Base-by-base conservation (phyloP, 2,888 invertebrate species). In the Leptogaster cylindrica region DNA sequence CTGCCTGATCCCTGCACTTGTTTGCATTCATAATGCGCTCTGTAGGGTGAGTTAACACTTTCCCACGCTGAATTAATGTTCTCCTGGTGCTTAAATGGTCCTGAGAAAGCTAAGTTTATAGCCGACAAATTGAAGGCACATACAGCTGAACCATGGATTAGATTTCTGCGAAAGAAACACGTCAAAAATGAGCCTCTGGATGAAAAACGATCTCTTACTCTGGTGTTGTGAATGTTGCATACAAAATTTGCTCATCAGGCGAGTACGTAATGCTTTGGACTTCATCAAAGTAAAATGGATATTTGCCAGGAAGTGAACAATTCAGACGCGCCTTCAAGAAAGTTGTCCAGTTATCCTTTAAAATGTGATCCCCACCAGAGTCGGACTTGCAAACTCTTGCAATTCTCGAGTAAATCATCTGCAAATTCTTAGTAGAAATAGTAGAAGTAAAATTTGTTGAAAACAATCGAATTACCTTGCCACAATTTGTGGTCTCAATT, bases 361-460 rank as follows among this genome's bases (percentile, higher is more conserved):
- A 83, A 78, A 91, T 84, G 67, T 88, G 82, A 73, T 88, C 87
- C 2, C 90, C 90, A n/a, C 92, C 92, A 2, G 85, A 83, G 77
- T 97, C 96, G 76, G 91, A 91, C 82, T 95, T 95, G 78, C 96
- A 96, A 2, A 96, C 90, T 61, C 96, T 85, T 0, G 93, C 95
- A 66, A 96, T 92, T 71, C 96, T 87, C 1, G 95, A 95, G 81
- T 93, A 95, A 33, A 95, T 86, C 74, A 86, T 88, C 93, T 93
- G 81, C 58, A 82, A 79, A 69, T 36, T 14, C 12, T 41, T 28
- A 31, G 23, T 2, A 10, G 50, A 2, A 50, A 39, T 18, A 14
- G 55, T 51, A 46, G 31, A 12, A 10, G 8, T 39, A 16, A 41
- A 16, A 10, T 4, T 7, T n/a, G 6, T 25, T 14, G 61, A 46